Base-by-base conservation (phyloP, 2,888 invertebrate genomes). In the Synanthedon myopaeformis region DNA sequence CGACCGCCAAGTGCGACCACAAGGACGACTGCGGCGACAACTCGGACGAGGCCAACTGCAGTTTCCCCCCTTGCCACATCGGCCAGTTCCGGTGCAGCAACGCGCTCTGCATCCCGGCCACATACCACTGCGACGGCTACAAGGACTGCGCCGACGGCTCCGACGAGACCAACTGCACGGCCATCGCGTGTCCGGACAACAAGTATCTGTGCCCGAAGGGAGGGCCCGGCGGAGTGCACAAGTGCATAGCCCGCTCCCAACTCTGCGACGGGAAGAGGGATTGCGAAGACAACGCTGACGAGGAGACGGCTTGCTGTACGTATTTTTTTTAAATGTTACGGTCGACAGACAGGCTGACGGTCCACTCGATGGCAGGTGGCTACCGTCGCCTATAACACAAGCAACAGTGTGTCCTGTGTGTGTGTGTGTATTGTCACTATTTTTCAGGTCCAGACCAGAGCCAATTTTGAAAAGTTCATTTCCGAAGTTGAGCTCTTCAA, bases 41-140 rank as follows among this genome's bases (percentile, higher is more conserved):
- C 75, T 95, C 96, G 1, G 97, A 97, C 72, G 97, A 97, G 79
- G 91, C 92, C 58, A 91, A 92, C 61, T 97, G 97, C 90, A 95
- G 96, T 82, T 97, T 97, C 74, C 95, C 95, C 0, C 90, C 93
- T 0, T 97, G 97, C 76, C 94, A 94, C 72, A 92, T 92, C 63
- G 94, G 94, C 2, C 97, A 98, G 85, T 98, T 97, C 84, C 91
- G 96, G 42, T 98, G 98, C 83, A 92, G 93, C 61, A 97, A 97
- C 82, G 94, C 95, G 0, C 90, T 97, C 11, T 99, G 99, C 82
- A 97, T 99, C 66, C 98, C 97, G 0, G 90, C 91, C 52, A 91
- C 92, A 52, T 96, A 93, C 82, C 94, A 93, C 74, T 96, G 96
- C 82, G 94, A 94, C 71, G 95, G 95, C 28, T 94, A 94, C 84